Evolutionary conservation across 2,888 invertebrate species (phyloP), one percentile per base, ranked within the genome.

Genomic region (Itoplectis maculator): DNA sequence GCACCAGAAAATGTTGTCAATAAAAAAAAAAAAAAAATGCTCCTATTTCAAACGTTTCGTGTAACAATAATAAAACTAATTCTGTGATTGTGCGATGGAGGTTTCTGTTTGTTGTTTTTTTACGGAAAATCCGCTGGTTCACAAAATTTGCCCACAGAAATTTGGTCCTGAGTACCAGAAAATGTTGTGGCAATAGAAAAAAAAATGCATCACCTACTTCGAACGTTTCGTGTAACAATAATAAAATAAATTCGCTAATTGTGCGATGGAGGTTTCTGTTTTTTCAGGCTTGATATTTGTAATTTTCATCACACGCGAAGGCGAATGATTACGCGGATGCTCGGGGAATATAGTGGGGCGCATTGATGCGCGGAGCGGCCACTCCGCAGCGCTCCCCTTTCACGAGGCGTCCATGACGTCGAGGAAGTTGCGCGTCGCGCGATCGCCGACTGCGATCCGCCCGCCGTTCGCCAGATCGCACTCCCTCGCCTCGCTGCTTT

Each of bases 371-470:
- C 92, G 92, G 92, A 92, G 92, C 92, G 92, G 92, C 92, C 92
- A 92, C 92, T 92, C 92, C 92, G 92, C 90, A 91, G 90, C 91
- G 92, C 92, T 92, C 92, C 92, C 92, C 92, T 92, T 92, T 90
- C 86, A 92, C 88, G 85, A 90, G 92, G 92, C 89, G 72, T 82
- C 70, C 88, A 92, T 87, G 86, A 89, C 65, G 75, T 23, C 45
- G n/a, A 66, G 88, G 86, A 86, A 90, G 87, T 87, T 82, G 42
- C 51, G n/a, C n/a, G n/a, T n/a, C n/a, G n/a, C n/a, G n/a, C n/a
- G 40, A 6, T 0, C 70, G 69, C 15, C 11, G 54, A 11, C 23
- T 23, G n/a, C 8, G 54, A 59, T 75, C 18, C 83, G 85, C 63
- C n/a, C n/a, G n/a, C n/a, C n/a, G 78, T 81, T 70, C 76, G 56